Evolutionary conservation across 2,113 vertebrate genomes (phyloP), one percentile per base, ranked within the genome.

Genomic region (Alouatta palliata): DNA sequence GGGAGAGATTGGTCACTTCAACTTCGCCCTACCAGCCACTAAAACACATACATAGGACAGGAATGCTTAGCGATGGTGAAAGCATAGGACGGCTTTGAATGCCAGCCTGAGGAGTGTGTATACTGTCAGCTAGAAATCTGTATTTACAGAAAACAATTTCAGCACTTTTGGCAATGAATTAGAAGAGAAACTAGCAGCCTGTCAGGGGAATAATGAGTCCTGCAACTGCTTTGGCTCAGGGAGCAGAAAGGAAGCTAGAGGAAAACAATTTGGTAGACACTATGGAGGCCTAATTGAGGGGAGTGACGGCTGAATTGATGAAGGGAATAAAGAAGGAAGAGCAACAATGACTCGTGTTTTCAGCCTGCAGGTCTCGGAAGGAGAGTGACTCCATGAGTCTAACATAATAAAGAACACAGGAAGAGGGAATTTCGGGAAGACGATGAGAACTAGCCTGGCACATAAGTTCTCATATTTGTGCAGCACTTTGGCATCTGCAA

Each of bases 331-430:
- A 32, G 30, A 17, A 66, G 20, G 16, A n/a, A 5, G 9, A 61
- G 4, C 9, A 32, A 13, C 0, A 20, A 3, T 61, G 79, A 80
- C n/a, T 95, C 35, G 14, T 30, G 16, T 54, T 87, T 80, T 35
- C 52, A 88, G 54, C 45, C 52, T 17, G 35, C 0, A n/a, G 21
- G 12, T 54, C 30, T 35, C 7, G 11, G 52, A 66, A 5, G 3
- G 68, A 92, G 43, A 87, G 9, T 54, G 30, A 87, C 58, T 70
- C 30, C 27, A 30, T 95, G 88, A 94, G 87, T 92, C 49, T 84
- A 58, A 87, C 54, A 61, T 0, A 68, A 61, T 0, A 68, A 25
- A 27, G 37, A 54, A 13, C 32, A 23, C 1, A 70, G n/a, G 8
- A n/a, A 70, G 58, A 20, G 35, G 32, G 19, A 71, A 82, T 30